These are phyloP conservation scores for Neotoxoptera formosana DNA, from an alignment of 1,140 invertebrate species.

Conservation along the genomic window DNA sequence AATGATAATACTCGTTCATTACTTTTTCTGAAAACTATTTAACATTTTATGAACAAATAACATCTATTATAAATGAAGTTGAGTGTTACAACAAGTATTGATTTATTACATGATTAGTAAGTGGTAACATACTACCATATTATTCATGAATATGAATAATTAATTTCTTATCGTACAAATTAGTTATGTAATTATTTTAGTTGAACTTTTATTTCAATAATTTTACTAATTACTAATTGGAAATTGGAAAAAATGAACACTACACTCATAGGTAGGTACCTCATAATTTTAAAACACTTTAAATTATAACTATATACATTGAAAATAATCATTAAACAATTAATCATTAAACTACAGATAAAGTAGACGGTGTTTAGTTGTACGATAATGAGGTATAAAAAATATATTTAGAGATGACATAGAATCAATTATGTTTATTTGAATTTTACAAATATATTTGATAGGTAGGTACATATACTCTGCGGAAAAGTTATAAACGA, in stretches of 20 bases:
- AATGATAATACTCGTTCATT: neutral
- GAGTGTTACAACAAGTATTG: neutral
- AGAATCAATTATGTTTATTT: neutral
- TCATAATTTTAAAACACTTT: neutral
- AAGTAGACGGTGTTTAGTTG: neutral
- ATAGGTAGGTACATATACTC: too few species aligned
- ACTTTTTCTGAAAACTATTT: neutral
- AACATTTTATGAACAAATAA: neutral
- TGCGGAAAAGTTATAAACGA: neutral
- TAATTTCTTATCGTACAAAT: neutral
- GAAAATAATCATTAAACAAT: neutral
- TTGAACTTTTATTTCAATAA: neutral
- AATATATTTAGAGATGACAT: neutral
- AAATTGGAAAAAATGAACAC: neutral
- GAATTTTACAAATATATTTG: neutral
- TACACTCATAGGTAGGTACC: neutral
- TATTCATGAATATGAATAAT: neutral
- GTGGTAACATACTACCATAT: neutral
- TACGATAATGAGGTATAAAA: neutral
- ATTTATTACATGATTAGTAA: constrained; percentile 4
- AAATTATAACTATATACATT: neutral
- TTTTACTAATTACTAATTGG: neutral
- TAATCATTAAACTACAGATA: neutral
- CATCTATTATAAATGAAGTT: neutral
- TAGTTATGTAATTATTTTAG: neutral